Conservation (phyloP, 1,140 invertebrate genomes). For the Epicauta chinensis region DNA sequence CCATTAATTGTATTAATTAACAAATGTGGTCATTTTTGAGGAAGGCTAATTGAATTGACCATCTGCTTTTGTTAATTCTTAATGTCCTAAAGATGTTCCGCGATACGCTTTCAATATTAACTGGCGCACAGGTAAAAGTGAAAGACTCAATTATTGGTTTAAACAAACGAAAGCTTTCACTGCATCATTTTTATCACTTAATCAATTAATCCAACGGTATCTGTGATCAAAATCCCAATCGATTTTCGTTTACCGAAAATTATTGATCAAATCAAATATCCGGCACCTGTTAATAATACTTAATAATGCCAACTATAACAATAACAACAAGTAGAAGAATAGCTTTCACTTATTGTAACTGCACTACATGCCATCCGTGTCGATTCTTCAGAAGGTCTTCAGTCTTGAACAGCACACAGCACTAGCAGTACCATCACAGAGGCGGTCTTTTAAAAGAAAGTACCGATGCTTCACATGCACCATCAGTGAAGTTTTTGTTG, state of each 20-base stretch:
- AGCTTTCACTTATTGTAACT: constrained; percentile 24
- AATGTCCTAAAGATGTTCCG: constrained; percentile 17
- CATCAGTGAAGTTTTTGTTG: constrained; percentile 19
- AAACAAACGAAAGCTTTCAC: constrained; percentile 30
- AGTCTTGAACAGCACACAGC: not conserved
- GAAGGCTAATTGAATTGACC: too few relatives aligned
- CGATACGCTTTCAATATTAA: constrained; percentile 27
- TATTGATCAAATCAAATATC: too few relatives aligned
- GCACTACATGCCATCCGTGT: constrained; percentile 18
- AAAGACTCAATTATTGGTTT: constrained; percentile 18
- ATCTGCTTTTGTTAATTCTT: too few relatives aligned
- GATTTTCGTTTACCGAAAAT: too few relatives aligned
- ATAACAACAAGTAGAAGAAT: not conserved
- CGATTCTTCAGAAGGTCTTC: constrained; percentile 5
- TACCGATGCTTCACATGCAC: constrained; percentile 26
- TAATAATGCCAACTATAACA: too few relatives aligned
- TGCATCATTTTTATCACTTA: not conserved
- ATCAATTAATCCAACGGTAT: too few relatives aligned
- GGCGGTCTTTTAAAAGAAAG: constrained; percentile 18
- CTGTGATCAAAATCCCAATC: too few relatives aligned
- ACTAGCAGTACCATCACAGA: not conserved
- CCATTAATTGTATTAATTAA: too few relatives aligned
- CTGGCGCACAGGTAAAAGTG: constrained; percentile 30
- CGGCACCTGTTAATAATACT: too few relatives aligned
- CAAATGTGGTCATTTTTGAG: too few relatives aligned